Evolutionary conservation across 2,797 vertebrate genomes (phyloP), one percentile per base, ranked within the genome.

Genomic region (Tenualosa ilisha): DNA sequence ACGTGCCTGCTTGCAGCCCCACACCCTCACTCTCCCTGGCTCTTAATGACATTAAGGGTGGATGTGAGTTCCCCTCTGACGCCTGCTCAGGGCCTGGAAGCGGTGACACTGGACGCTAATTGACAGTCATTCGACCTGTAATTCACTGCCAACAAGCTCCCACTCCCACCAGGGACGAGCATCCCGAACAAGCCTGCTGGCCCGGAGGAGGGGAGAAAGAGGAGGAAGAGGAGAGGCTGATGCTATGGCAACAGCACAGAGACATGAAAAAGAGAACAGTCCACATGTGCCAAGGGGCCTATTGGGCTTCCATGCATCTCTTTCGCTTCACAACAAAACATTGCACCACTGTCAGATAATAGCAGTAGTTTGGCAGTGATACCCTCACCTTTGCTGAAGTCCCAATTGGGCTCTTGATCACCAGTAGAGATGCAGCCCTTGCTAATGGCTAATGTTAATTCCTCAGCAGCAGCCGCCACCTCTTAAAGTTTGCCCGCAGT

Each of bases 131-230:
- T 75, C 72, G 89, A 89, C 84, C 86, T 86, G 87, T 94, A 94
- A 94, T 94, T 95, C 92, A 92, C 91, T 94, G 88, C 91, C 90
- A 93, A 90, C 89, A 90, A 90, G 89, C 87, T 88, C 85, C 86
- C 68, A 88, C 88, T 26, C 22, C 87, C 82, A 81, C 87, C 83
- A 89, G 85, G 50, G 81, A 85, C 49, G 20, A 46, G 65, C 65
- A 81, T 50, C 81, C 85, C 65, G 84, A 84, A 84, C 65, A 82
- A 56, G 83, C 65, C 17, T 81, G 81, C 85, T 11, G 13, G 82
- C 65, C 81, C 54, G 24, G 81, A 82, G 81, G 59, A 81, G 12
- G 72, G n/a, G 24, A 68, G 9, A 8, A 68, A 6, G 61, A 24
- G 54, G 56, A n/a, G 56, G 59, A 63, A 12, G 56, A 54, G 56